phyloP scores from a whole-genome alignment of 2,888 invertebrate species.

The Catocala fraxini region DNA sequence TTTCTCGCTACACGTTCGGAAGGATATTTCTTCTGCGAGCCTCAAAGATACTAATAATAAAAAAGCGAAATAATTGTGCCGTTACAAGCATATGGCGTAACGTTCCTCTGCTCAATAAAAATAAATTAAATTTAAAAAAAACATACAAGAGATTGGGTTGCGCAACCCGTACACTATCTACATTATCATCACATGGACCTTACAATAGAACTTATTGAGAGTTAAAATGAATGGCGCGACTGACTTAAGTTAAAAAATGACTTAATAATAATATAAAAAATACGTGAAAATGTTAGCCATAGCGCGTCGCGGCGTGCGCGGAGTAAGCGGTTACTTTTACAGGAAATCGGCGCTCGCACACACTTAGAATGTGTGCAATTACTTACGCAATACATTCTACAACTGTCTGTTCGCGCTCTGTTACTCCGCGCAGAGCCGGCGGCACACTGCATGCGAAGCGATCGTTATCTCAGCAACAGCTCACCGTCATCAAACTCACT shows the following conservation, averaged over 20 bases:
- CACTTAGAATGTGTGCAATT: conserved; percentile 48
- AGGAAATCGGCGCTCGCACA: conserved; percentile 52
- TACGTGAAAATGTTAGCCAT: conserved; percentile 60
- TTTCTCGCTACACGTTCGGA: conserved; percentile 5
- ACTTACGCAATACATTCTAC: conserved; percentile 52
- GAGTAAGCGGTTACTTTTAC: conserved; percentile 43
- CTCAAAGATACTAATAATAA: conserved; percentile 40
- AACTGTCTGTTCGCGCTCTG: conserved; percentile 52
- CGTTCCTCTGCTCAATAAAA: conserved; percentile 50
- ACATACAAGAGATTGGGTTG: conserved; percentile 53
- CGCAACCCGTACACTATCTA: conserved; percentile 53
- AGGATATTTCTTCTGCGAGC: conserved; percentile 22
- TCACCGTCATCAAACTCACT: background rate
- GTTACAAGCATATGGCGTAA: conserved; percentile 44
- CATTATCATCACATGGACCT: conserved; percentile 64
- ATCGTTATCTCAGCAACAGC: conserved; percentile 10
- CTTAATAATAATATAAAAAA: conserved; percentile 64
- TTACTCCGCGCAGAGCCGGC: conserved; percentile 50
- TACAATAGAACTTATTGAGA: conserved; percentile 63
- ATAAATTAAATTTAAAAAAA: conserved; percentile 52
- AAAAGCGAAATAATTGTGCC: conserved; percentile 56
- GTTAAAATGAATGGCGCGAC: conserved; percentile 82
- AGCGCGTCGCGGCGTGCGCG: conserved; percentile 53
- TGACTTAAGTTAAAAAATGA: conserved; percentile 76
- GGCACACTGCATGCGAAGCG: conserved; percentile 30